Conservation (phyloP, 2,888 invertebrate genomes). For the Liodrosophila aerea region DNA sequence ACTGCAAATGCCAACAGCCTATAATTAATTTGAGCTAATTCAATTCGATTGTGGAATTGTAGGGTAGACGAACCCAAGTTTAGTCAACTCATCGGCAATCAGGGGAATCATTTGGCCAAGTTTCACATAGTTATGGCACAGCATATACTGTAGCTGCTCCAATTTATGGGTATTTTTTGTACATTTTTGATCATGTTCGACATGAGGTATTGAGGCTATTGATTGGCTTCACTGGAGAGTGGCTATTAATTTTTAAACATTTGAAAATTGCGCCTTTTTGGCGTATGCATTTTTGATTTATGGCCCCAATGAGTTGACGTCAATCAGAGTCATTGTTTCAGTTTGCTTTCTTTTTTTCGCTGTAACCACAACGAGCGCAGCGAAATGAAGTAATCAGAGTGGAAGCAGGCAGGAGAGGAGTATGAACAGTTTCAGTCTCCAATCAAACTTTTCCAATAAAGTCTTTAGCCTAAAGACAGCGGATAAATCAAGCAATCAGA, state of each 20-base stretch:
- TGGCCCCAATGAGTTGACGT: constrained; percentile 51
- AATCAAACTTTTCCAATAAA: constrained; percentile 77
- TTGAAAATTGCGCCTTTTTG: constrained; percentile 60
- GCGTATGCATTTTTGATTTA: constrained; percentile 67
- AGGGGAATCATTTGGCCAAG: no score
- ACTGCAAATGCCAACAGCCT: no score
- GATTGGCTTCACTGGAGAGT: constrained; percentile 45
- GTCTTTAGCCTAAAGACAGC: constrained; percentile 76
- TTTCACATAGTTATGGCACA: no score
- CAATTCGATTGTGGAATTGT: no score
- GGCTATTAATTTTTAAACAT: constrained; percentile 64
- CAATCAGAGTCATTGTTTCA: constrained; percentile 43
- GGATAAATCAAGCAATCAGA: constrained; percentile 74
- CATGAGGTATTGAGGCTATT: no score
- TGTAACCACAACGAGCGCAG: constrained; percentile 10
- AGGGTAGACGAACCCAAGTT: no score
- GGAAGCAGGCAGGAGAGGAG: neutral
- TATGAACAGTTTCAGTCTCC: constrained; percentile 28
- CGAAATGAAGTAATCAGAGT: constrained; percentile 51
- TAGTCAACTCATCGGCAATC: no score
- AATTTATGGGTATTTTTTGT: no score
- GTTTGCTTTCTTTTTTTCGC: constrained; percentile 12
- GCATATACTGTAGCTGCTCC: no score
- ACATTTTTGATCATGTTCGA: no score
- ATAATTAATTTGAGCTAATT: no score